These are phyloP conservation scores for Hemibagrus guttatus DNA, from an alignment of 2,797 vertebrate species.

Conservation along the genomic window DNA sequence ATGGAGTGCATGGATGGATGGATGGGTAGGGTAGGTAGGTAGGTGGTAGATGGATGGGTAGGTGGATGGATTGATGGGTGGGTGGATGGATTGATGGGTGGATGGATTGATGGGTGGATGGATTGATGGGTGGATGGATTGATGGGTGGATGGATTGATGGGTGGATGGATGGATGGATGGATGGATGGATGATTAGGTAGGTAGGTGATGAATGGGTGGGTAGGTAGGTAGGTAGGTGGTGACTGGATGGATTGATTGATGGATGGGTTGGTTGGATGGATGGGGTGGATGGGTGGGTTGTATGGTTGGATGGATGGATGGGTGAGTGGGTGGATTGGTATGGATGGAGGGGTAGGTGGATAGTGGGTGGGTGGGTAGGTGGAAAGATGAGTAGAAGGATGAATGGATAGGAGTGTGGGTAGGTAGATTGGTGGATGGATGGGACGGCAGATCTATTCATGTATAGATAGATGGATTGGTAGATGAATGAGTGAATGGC, in stretches of 20 bases:
- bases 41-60: not conserved
- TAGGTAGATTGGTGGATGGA: not conserved
- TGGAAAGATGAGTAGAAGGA: not conserved
- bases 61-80: not conserved
- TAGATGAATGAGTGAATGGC: too few species aligned
- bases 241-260: not conserved
- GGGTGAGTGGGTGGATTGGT: not conserved
- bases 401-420: not conserved
- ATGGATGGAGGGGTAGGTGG: not conserved
- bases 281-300: not conserved
- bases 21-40: not conserved
- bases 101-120: not conserved
- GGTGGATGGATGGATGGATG: not conserved
- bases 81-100: not conserved
- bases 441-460: too few species aligned
- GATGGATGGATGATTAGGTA: not conserved
- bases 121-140: too few species aligned
- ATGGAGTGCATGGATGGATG: not conserved
- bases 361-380: not conserved
- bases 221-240: not conserved
- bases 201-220: not conserved
- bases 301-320: not conserved
- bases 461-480: too few species aligned
- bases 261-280: not conserved
- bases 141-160: not conserved